phyloP scores from a whole-genome alignment of 2,797 vertebrate genomes.

The Coracias cyanogaster region DNA sequence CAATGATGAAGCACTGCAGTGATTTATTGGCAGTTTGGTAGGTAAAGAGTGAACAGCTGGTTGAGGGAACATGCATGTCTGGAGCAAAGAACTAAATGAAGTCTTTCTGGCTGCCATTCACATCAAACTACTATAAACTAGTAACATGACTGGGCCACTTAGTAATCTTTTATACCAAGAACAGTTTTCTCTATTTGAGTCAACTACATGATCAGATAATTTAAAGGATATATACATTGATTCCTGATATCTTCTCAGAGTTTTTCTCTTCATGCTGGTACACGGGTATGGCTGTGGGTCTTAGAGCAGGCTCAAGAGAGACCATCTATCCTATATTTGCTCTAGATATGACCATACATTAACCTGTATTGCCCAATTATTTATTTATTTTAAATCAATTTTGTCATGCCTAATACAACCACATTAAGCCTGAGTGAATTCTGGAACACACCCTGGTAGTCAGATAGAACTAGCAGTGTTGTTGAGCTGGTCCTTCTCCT shows the following conservation, averaged over 20 bases:
- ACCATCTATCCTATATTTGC: neutral
- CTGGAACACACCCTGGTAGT: neutral
- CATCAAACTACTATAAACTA: neutral
- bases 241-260: neutral
- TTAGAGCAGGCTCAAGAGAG: neutral
- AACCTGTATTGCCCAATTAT: neutral
- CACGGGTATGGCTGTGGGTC: neutral
- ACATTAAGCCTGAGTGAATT: rapidly evolving
- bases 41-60: neutral
- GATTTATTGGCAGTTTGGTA: neutral
- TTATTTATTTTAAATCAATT: neutral
- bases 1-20: neutral
- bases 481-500: neutral
- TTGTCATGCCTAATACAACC: neutral
- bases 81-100: neutral
- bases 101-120: neutral
- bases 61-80: neutral
- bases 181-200: neutral
- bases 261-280: neutral
- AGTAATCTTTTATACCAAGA: neutral
- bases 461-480: neutral
- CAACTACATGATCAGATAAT: neutral
- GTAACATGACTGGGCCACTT: neutral
- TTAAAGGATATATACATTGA: neutral
- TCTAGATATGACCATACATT: neutral